Base-by-base conservation (phyloP, 2,888 invertebrate genomes). In the Euplagia quadripunctaria region DNA sequence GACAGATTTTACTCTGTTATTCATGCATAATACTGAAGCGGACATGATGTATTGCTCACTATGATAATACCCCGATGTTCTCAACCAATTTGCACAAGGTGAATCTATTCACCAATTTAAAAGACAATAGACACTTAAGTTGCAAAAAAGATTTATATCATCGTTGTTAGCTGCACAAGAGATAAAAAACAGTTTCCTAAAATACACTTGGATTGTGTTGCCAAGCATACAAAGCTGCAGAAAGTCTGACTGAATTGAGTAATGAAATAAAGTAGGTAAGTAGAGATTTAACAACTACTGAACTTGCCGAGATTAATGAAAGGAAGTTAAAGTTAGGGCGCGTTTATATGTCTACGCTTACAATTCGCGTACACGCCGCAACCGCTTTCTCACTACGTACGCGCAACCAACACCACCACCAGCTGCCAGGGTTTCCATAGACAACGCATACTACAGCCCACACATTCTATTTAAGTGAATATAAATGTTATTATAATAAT, bases 91-190 rank as follows among this genome's bases (percentile, higher is more conserved):
- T 68, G 46, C 63, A 20, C 75, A 77, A 76, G 73, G 79, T 71
- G 17, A 69, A 51, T 66, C n/a, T 55, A 31, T 51, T n/a, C 65
- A 55, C 43, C 16, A 63, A 67, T 73, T 73, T 49, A n/a, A 42
- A 72, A 68, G 68, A 82, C 82, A 81, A 81, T 77, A 66, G 73
- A n/a, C 58, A 5, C 51, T 8, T 68, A 69, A 65, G 72, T 68
- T 68, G 65, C 65, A 41, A 72, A 64, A 73, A 64, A 82, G 64
- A 75, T 66, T 73, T 65, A 6, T 64, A 55, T 71, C 55, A 14
- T 20, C 9, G 20, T 46, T n/a, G 55, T 51, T 58, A 68, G 65
- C 16, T 49, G 65, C 55, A 75, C 65, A 75, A 68, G 51, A 68
- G 42, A 76, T 55, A 72, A 16, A 20, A 51, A 63, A 58, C 46